Evolutionary conservation across 1,140 invertebrate species (phyloP).

Genomic region (Oryctes rhinoceros): DNA sequence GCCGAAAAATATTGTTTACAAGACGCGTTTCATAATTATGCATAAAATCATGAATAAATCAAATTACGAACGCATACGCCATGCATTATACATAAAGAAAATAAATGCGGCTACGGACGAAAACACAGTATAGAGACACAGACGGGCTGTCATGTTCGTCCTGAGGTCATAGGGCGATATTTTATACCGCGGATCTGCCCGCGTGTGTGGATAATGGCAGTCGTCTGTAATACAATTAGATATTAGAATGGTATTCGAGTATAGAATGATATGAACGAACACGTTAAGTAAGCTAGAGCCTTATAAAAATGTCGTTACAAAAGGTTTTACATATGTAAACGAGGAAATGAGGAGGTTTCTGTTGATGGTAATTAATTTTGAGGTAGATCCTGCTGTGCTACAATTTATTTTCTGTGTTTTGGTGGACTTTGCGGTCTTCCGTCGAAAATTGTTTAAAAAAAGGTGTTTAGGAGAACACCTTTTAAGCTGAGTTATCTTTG

Average conservation of each 20-base stretch:
- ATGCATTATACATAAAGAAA: slow-evolving; percentile 11
- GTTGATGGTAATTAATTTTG: not conserved
- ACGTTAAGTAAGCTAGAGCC: not conserved
- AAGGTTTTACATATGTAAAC: not conserved
- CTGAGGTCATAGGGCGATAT: slow-evolving; percentile 3
- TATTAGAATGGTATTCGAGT: not conserved
- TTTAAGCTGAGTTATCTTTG: too few species aligned
- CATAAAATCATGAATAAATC: slow-evolving; percentile 10
- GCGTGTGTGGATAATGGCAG: not conserved
- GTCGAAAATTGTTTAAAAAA: too few species aligned
- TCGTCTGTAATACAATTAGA: not conserved
- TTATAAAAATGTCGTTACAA: slow-evolving; percentile 11
- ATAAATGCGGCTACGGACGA: not conserved
- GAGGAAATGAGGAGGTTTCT: not conserved
- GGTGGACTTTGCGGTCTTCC: too few species aligned
- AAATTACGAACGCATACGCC: not conserved
- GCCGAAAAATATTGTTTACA: not conserved
- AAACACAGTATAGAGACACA: slow-evolving; percentile 4
- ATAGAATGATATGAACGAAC: not conserved
- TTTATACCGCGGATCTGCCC: not conserved
- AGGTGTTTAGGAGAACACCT: too few species aligned
- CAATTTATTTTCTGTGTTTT: not conserved
- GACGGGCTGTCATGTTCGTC: slow-evolving; percentile 7
- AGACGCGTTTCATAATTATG: slow-evolving; percentile 10
- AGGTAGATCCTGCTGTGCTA: not conserved